Base-by-base conservation (phyloP, 1,140 invertebrate species). In the Drosophila hydei region DNA sequence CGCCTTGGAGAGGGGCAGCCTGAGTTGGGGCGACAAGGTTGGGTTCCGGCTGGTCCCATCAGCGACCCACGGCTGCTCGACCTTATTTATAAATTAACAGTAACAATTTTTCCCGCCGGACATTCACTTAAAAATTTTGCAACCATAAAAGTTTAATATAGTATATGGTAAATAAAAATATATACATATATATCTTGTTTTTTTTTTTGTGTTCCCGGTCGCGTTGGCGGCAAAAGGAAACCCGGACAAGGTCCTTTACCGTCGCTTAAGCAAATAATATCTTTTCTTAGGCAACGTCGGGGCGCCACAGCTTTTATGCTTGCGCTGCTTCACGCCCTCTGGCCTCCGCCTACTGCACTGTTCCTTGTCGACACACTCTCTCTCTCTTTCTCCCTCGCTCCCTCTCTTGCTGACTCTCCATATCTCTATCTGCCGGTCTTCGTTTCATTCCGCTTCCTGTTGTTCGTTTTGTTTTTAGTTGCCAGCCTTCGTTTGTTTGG, bases 71-170 rank as follows among this genome's bases (percentile, higher is more conserved):
- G 85, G 73, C 63, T 85, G 76, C 77, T 65, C 55, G 64, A 77
- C 80, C 80, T 80, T 85, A 85, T 87, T 85, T 85, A 87, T 77
- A 85, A 85, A 85, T 85, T 80, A 85, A 87, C 77, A 85, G 80
- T 77, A 77, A 81, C 81, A 77, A 87, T 87, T 85, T 85, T 80
- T 77, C 74, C 80, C 81, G 77, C 61, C 77, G 80, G 80, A 85
- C 74, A 77, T 85, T 67, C 81, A 85, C 81, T 80, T 87, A 77
- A 72, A 77, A 80, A 72, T 85, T 87, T 85, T 74, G 43, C 38
- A 59, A 55, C 38, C 65, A 85, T 81, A 77, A 85, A 85, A 87
- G 69, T 80, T 84, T 79, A 72, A 84, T 75, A 83, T 59, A 56
- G 38, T 56, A 42, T 56, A 56, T n/a, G 19, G 11, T 16, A 42